Conservation (phyloP, 2,888 invertebrate genomes). For the Drymonia ruficornis region DNA sequence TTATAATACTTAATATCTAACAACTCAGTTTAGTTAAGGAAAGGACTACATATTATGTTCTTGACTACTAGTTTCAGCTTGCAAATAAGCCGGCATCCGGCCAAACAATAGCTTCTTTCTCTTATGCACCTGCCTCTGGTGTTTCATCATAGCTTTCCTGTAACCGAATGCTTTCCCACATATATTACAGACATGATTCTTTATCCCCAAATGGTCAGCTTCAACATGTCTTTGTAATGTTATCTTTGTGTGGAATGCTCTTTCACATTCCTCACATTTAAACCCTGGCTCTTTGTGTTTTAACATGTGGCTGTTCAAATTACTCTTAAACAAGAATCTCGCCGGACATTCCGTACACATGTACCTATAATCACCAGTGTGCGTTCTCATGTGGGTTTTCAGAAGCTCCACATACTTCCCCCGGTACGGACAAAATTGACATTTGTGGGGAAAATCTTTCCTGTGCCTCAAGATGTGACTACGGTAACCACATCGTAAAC, state of each 20-base stretch:
- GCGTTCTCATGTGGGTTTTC: conserved; percentile 60
- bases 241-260: conserved; percentile 58
- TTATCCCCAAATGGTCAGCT: conserved; percentile 63
- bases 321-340: conserved; percentile 61
- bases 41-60: too few relatives aligned
- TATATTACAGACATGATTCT: conserved; percentile 62
- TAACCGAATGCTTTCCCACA: conserved; percentile 70
- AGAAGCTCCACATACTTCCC: conserved; percentile 56
- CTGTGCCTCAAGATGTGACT: conserved; percentile 59
- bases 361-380: conserved; percentile 60
- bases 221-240: conserved; percentile 57
- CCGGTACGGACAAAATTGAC: conserved; percentile 58
- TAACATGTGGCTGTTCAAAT: conserved; percentile 61
- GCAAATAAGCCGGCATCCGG: conserved; percentile 55
- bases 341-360: conserved; percentile 68
- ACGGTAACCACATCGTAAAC: conserved; percentile 58
- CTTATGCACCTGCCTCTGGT: conserved; percentile 64
- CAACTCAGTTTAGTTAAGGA: too few relatives aligned
- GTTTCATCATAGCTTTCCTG: conserved; percentile 68
- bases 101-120: conserved; percentile 55
- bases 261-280: conserved; percentile 61
- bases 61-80: conserved; percentile 34
- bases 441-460: conserved; percentile 63
- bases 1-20: too few relatives aligned
- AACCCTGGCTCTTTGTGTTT: conserved; percentile 60